phyloP scores from a whole-genome alignment of 2,113 vertebrate species.

The Epinephelus fuscoguttatus region DNA sequence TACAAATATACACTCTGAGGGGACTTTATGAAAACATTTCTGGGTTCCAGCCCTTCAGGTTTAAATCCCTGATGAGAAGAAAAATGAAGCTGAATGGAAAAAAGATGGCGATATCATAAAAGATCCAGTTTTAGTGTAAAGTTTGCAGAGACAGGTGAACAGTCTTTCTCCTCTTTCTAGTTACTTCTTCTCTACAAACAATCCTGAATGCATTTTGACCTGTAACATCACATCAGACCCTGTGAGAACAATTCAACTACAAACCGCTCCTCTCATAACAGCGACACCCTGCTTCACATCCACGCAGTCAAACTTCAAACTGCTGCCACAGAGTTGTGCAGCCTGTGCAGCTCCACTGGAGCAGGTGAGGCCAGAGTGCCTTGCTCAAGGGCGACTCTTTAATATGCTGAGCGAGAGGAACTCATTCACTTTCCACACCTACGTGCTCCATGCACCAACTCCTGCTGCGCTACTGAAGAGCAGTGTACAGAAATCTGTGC shows the following conservation, averaged over 20 bases:
- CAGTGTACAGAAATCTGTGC: neutral
- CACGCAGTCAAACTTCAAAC: neutral
- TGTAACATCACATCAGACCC: neutral
- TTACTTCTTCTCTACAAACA: neutral
- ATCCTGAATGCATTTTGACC: neutral
- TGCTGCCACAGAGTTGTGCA: neutral
- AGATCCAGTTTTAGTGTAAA: neutral
- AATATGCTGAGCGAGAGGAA: neutral
- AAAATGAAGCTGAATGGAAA: neutral
- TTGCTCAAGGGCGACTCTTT: constrained; percentile 19
- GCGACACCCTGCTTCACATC: neutral
- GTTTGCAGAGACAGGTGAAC: neutral
- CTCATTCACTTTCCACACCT: neutral
- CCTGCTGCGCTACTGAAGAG: neutral
- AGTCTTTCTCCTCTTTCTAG: neutral
- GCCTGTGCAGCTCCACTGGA: neutral
- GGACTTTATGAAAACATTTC: too few relatives aligned
- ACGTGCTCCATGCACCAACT: neutral
- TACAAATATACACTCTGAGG: too few relatives aligned
- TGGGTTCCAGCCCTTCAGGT: too few relatives aligned
- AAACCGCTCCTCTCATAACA: neutral
- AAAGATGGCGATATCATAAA: neutral
- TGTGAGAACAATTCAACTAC: neutral
- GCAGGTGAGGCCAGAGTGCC: constrained; percentile 1
- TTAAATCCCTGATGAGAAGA: neutral